phyloP scores from a whole-genome alignment of 2,113 vertebrate species.

The Triplophysa dalaica region DNA sequence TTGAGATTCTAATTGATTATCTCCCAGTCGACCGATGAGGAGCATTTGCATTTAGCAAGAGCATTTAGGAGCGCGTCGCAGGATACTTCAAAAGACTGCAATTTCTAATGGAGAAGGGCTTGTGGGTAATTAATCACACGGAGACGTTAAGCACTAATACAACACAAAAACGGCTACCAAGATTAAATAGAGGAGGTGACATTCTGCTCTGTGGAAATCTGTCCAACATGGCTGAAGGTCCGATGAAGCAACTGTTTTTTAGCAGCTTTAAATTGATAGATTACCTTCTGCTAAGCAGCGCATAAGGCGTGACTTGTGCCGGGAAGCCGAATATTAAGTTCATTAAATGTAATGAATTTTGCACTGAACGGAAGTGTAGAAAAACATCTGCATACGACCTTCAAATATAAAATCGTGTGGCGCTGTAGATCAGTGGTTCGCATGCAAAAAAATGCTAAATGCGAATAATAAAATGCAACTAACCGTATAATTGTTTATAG shows the following conservation, averaged over 20 bases:
- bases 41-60: conserved; percentile 50
- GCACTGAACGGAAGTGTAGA: conserved; percentile 10
- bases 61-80: conserved; percentile 11
- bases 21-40: conserved; percentile 37
- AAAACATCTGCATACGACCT: neutral
- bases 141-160: neutral
- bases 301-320: neutral
- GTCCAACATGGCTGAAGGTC: neutral
- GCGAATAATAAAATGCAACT: too few species aligned
- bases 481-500: too few species aligned
- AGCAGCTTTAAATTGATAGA: conserved; percentile 28
- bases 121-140: conserved; percentile 46
- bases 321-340: conserved; percentile 34
- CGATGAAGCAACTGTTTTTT: neutral
- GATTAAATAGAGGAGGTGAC: conserved; percentile 14
- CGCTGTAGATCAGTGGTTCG: too few species aligned
- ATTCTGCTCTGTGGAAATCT: conserved; percentile 3
- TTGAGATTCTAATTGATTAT: conserved; percentile 42
- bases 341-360: conserved; percentile 5
- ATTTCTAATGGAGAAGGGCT: conserved; percentile 22
- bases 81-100: conserved; percentile 4
- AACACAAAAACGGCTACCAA: conserved; percentile 24
- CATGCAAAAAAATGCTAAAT: too few species aligned
- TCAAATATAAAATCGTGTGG: neutral
- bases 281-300: neutral